Percentiles rank a stretch among this genome's conserved stretches.
Evolutionary conservation across 2,113 vertebrate species (phyloP).

Genomic region (Gadus macrocephalus): DNA sequence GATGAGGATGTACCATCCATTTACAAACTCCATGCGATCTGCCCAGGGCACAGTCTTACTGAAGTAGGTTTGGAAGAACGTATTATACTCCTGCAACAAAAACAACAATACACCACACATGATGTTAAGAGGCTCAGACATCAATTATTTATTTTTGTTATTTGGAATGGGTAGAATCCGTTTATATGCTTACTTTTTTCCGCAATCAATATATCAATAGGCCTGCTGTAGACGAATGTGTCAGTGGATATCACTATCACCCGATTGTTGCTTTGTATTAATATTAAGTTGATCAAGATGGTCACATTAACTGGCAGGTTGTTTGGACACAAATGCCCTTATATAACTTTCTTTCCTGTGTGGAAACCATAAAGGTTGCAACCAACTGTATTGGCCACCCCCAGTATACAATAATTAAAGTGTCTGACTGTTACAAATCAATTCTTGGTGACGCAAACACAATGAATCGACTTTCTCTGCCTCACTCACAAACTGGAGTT

Average conservation of each 20-base stretch:
- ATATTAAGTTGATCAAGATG: too few species aligned
- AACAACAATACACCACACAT: neutral
- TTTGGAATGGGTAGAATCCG: too few species aligned
- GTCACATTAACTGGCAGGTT: too few species aligned
- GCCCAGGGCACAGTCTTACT: conserved; percentile 78
- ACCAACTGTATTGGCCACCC: neutral
- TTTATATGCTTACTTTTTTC: too few species aligned
- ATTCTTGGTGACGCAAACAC: neutral
- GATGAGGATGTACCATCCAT: conserved; percentile 92
- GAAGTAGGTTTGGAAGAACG: conserved; percentile 75
- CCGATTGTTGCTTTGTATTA: too few species aligned
- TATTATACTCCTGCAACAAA: conserved; percentile 81
- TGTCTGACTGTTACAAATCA: neutral
- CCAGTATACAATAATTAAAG: neutral
- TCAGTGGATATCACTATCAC: too few species aligned
- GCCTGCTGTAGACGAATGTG: too few species aligned
- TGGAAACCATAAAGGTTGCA: neutral
- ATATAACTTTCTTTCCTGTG: too few species aligned
- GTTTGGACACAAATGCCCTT: too few species aligned
- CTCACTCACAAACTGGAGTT: conserved; percentile 81
- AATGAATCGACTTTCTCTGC: neutral
- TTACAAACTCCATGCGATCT: conserved; percentile 91
- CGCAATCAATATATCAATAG: too few species aligned
- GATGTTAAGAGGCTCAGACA: too few species aligned
- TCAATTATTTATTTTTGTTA: too few species aligned